Base-by-base conservation (phyloP, 1,140 invertebrate genomes). In the Orchesella cincta region DNA sequence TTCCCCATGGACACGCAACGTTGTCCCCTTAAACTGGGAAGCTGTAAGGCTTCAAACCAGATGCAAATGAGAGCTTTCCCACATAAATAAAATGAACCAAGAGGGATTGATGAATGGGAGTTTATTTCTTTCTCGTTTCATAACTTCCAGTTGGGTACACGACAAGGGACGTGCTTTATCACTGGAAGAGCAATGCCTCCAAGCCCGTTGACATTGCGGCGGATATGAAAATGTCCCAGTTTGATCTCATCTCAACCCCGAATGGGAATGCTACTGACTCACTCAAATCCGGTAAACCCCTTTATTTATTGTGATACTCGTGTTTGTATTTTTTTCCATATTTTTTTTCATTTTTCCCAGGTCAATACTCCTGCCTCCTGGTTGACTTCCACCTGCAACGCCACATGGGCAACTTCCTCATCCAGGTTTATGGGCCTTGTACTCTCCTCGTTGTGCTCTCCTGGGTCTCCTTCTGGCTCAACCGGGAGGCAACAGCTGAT, bases 391-490 rank as follows among this genome's bases (percentile, higher is more conserved):
- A 93, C 84, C 88, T 95, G 20, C 91, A 93, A 83, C 88, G 94
- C 3, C 92, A 94, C 83, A 92, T 94, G 88, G 93, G 93, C 3
- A 94, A 94, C 84, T 96, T 94, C 84, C 86, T 95, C 0, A 93
- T 96, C 78, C 93, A 95, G 87, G 93, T 95, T 8, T 96, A 95
- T 83, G 90, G 93, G 0, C 94, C 94, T 0, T 96, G 94, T 81
- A 90, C 92, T 62, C 88, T 96, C 54, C 88, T 96, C 2, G 93
- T 78, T 57, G 92, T 94, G 1, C 86, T 96, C 0, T 94, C 93
- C 0, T 96, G 94, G 94, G 93, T 96, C 0, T 94, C 93, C 12
- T 96, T 96, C 83, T 96, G 93, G 93, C 88, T 96, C 39, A 95
- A 95, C 84, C 85, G 94, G 72, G 94, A 96, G 86, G 94, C 94